Conservation (phyloP, 2,888 invertebrate genomes). For the Ariolimax columbianus region DNA sequence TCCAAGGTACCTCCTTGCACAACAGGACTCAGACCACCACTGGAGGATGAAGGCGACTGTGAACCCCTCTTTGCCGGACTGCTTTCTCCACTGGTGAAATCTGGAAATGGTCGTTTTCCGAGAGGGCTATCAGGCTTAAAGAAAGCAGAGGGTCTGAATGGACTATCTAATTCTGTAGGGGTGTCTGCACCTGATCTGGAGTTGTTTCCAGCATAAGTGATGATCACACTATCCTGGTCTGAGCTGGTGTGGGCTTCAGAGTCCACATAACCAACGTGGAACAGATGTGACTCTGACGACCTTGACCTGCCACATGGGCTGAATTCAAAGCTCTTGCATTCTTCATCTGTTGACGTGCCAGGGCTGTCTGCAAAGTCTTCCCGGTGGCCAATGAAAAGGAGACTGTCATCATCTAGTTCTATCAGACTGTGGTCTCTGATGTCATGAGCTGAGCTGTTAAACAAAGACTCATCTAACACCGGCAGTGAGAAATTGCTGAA, state of each 20-base stretch:
- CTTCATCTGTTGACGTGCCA: constrained; percentile 18
- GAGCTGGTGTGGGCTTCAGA: not conserved
- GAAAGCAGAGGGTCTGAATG: constrained; percentile 27
- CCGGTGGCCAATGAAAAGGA: constrained; percentile 52
- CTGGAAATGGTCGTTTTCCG: constrained; percentile 48
- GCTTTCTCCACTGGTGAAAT: constrained; percentile 26
- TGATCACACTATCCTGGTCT: constrained; percentile 22
- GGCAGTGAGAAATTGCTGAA: constrained; percentile 56
- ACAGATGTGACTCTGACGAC: not conserved
- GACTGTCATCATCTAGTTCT: constrained; percentile 56
- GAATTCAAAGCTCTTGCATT: constrained; percentile 1
- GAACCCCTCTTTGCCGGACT: constrained; percentile 48
- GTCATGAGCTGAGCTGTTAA: constrained; percentile 41
- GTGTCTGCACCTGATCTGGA: constrained; percentile 11
- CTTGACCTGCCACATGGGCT: not conserved
- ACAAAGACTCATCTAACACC: constrained; percentile 54
- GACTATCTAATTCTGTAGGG: constrained; percentile 30
- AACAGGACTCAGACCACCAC: constrained; percentile 38
- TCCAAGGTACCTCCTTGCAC: constrained; percentile 21
- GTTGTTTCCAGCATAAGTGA: not conserved
- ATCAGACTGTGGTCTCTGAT: constrained; percentile 51
- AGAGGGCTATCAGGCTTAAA: constrained; percentile 44
- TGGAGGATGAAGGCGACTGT: constrained; percentile 31
- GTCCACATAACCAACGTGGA: constrained; percentile 6
- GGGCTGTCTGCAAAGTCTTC: constrained; percentile 42